Percentiles rank a stretch among this genome's conserved stretches.
These are phyloP conservation scores for Astropecten irregularis DNA, from an alignment of 53 echinoderm and acorn worm species.

Conservation along the genomic window DNA sequence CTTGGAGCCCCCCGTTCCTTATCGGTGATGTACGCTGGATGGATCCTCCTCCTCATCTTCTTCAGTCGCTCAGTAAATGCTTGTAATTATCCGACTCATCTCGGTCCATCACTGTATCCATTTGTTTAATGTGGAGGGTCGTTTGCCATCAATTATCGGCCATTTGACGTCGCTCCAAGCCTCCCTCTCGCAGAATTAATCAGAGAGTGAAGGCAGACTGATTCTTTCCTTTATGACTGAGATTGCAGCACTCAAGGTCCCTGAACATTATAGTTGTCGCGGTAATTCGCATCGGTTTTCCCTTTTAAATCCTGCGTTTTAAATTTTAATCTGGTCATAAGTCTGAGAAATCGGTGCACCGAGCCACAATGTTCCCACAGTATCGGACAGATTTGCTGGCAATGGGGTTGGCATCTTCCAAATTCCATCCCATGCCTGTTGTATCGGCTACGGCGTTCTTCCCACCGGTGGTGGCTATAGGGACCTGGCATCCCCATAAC, in stretches of 20 bases:
- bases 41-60: constrained; percentile 16
- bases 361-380: constrained; percentile 52
- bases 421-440: constrained; percentile 64
- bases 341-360: too few relatives aligned
- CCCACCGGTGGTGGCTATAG: constrained; percentile 87
- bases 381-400: constrained; percentile 53
- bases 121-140: constrained; percentile 69
- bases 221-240: too few relatives aligned
- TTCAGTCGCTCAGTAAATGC: constrained; percentile 59
- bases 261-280: too few relatives aligned
- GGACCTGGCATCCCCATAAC: constrained; percentile 98
- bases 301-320: too few relatives aligned
- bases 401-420: constrained; percentile 33
- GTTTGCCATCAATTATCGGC: constrained; percentile 63
- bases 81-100: constrained; percentile 61
- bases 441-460: constrained; percentile 63
- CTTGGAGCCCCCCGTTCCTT: too few relatives aligned
- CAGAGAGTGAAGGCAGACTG: too few relatives aligned
- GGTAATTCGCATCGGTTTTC: too few relatives aligned
- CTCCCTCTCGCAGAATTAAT: too few relatives aligned
- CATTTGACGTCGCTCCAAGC: constrained; percentile 45
- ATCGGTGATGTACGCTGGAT: too few relatives aligned
- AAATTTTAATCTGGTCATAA: too few relatives aligned
- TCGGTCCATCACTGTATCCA: constrained; percentile 53
- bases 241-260: too few relatives aligned